A percentile compares a stretch with the other conserved stretches of the same genome.
Conservation (phyloP, 92 coral and sea anemone species). For the Actinernus sp. region DNA sequence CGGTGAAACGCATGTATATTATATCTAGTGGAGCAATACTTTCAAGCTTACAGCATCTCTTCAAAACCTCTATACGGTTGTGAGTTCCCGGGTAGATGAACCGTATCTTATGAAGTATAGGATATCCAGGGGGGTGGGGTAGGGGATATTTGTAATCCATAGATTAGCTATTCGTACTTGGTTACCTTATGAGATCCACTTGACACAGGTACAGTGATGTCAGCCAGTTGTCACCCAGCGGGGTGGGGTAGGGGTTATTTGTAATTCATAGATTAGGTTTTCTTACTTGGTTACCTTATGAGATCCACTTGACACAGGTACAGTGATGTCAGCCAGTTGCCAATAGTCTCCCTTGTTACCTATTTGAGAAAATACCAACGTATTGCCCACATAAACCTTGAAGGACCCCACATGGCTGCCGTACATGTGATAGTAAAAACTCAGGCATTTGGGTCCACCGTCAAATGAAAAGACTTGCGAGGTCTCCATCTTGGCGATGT, state of each 20-base stretch:
- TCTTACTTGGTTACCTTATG: slow-evolving; percentile 6
- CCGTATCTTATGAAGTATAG: too few relatives aligned
- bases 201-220: slow-evolving; percentile 15
- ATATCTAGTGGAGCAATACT: too few relatives aligned
- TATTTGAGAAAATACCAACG: not conserved
- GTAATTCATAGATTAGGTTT: not conserved
- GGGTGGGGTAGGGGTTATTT: too few relatives aligned
- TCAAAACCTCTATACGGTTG: too few relatives aligned
- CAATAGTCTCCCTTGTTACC: slow-evolving; percentile 28
- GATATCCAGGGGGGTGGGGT: too few relatives aligned
- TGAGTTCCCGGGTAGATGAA: too few relatives aligned
- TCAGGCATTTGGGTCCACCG: slow-evolving; percentile 17
- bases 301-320: slow-evolving; percentile 10
- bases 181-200: slow-evolving; percentile 25
- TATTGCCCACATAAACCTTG: slow-evolving; percentile 8
- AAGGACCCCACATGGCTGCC: slow-evolving; percentile 17
- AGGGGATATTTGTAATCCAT: too few relatives aligned
- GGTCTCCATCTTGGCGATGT: slow-evolving; percentile 25
- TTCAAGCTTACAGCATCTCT: too few relatives aligned
- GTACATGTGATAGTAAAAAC: slow-evolving; percentile 24
- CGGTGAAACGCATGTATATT: too few relatives aligned
- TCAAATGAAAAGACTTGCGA: not conserved
- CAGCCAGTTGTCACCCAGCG: slow-evolving; percentile 20
- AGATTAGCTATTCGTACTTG: too few relatives aligned
- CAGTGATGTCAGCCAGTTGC: slow-evolving; percentile 1